Evolutionary conservation across 2,797 vertebrate species (phyloP).

Genomic region (Fratercula arctica): DNA sequence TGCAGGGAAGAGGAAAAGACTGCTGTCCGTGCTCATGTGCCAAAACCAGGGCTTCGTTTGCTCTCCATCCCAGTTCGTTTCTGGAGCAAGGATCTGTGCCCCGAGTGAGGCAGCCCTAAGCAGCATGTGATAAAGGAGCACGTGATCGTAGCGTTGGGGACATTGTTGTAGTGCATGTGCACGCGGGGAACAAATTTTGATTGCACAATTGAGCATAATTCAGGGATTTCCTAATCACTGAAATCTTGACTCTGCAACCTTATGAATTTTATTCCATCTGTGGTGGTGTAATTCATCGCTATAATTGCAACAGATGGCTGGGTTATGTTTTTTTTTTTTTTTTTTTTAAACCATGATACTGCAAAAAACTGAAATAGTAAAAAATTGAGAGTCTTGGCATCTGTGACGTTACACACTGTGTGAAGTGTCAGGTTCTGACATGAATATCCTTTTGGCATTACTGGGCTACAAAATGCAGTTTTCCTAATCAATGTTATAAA

Average conservation of each 20-base stretch:
- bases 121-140: not conserved
- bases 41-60: not conserved
- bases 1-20: not conserved
- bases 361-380: not conserved
- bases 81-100: not conserved
- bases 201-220: not conserved
- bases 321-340: not conserved
- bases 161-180: not conserved
- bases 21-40: not conserved
- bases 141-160: accelerated
- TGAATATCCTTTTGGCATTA: not conserved
- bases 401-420: not conserved
- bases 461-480: not conserved
- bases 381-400: not conserved
- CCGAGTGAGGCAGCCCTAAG: not conserved
- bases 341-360: not conserved
- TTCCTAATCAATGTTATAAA: not conserved
- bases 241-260: constrained; percentile 49
- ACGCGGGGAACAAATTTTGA: not conserved
- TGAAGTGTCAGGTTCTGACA: not conserved
- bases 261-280: constrained; percentile 47
- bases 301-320: constrained; percentile 47
- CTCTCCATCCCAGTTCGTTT: not conserved
- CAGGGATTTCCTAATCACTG: constrained; percentile 44
- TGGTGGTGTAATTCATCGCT: constrained; percentile 38